Evolutionary conservation across 2,797 vertebrate species (phyloP).

Genomic region (Acipenser oxyrinchus): DNA sequence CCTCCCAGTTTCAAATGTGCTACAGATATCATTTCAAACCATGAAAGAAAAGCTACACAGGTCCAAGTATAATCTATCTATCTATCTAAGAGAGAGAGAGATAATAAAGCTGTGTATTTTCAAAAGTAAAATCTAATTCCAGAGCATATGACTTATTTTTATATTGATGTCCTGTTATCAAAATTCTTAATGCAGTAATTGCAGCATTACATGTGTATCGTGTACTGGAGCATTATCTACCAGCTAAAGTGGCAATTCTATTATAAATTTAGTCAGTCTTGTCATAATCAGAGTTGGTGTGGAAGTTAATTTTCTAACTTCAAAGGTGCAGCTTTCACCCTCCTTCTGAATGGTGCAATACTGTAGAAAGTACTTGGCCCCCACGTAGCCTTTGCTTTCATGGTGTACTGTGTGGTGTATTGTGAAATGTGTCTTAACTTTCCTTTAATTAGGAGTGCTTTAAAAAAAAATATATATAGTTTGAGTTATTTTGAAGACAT

Average conservation of each 20-base stretch:
- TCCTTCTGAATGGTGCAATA: neutral
- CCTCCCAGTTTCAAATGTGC: conserved; percentile 6
- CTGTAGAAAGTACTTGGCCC: conserved; percentile 12
- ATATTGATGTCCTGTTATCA: neutral
- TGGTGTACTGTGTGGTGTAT: conserved; percentile 7
- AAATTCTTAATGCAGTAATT: neutral
- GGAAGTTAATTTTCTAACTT: conserved; percentile 9
- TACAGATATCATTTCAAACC: conserved; percentile 10
- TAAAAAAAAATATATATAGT: neutral
- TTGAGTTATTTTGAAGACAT: conserved; percentile 5
- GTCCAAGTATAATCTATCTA: conserved; percentile 16
- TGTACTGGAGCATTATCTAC: neutral
- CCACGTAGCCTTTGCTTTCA: conserved; percentile 9
- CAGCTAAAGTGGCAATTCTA: neutral
- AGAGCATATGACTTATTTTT: neutral
- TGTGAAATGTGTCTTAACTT: conserved; percentile 20
- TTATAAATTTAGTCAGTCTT: neutral
- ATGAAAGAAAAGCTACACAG: conserved; percentile 8
- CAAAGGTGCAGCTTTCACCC: conserved; percentile 1
- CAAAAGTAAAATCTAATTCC: neutral
- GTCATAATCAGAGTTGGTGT: neutral
- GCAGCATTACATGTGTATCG: neutral
- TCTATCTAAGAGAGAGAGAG: neutral
- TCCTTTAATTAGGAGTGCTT: conserved; percentile 12
- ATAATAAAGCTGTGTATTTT: neutral